Base-by-base conservation (phyloP, 2,113 vertebrate species). In the Microtus richardsoni region DNA sequence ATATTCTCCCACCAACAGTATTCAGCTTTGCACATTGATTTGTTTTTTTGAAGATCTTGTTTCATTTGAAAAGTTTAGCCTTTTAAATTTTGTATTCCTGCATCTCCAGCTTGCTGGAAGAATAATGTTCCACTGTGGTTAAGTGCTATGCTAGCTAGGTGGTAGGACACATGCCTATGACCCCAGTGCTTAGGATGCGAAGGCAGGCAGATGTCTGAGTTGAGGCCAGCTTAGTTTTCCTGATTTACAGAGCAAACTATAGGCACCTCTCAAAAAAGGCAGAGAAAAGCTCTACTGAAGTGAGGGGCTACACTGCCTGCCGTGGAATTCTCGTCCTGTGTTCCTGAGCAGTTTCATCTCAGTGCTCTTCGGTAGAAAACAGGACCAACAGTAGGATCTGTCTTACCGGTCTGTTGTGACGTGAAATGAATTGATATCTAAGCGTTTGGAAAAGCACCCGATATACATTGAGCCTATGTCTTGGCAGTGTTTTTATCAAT, bases 81-180 rank as follows among this genome's bases (percentile, higher is more conserved):
- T 95, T 49, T 49, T 96, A 94, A 90, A 92, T n/a, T 86, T 75
- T 86, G 47, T 86, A 14, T 93, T 86, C 12, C 73, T 86, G 47
- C 26, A 73, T 93, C 28, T 5, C 36, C 87, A 28, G 14, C 17
- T 95, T 52, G 30, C 41, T 73, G 16, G 74, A 94, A 79, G 79
- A 49, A 58, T 83, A 30, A 33, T 22, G 8, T 9, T 44, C 28
- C 68, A 7, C 62, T 36, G 79, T 41, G n/a, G 33, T 87, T 91
- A 78, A 74, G 75, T 75, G 62, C 26, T 30, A 7, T 33, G 28
- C 70, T 58, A 54, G 52, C 22, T 60, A 39, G 79, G 12, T 24
- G 36, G 3, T 60, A 24, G 22, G 7, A 24, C 54, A 60, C 79
- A 16, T 39, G 24, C 22, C 79, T 82, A 41, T 62, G 30, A 19